These are phyloP conservation scores for Dipodomys ordii DNA, from an alignment of 2,113 vertebrate species.

Conservation along the genomic window DNA sequence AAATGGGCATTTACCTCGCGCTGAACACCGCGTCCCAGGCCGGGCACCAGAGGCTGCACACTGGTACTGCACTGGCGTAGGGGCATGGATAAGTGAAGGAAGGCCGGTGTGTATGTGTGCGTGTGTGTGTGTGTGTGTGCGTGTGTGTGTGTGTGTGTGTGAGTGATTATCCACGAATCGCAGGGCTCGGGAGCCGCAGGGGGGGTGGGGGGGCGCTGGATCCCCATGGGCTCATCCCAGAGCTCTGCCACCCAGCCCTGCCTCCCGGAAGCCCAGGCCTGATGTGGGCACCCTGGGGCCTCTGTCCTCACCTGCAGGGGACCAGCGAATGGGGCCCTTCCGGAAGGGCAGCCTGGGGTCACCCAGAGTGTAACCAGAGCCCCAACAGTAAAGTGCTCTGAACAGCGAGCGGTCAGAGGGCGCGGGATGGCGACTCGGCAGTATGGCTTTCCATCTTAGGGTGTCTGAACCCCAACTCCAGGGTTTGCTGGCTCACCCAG, in stretches of 20 bases:
- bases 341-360: conserved; percentile 57
- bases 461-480: not conserved
- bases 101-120: too few relatives aligned
- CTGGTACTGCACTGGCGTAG: conserved; percentile 44
- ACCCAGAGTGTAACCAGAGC: conserved; percentile 78
- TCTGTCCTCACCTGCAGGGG: too few relatives aligned
- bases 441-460: conserved; percentile 58
- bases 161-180: not conserved
- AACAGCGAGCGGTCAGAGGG: conserved; percentile 25
- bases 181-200: not conserved
- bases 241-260: not conserved
- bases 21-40: conserved; percentile 33
- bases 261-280: too few relatives aligned
- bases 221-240: not conserved
- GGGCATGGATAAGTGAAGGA: conserved; percentile 55
- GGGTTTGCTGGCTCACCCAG: not conserved
- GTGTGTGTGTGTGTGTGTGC: too few relatives aligned
- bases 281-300: too few relatives aligned
- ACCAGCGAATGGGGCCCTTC: conserved; percentile 49
- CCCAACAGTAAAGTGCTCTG: conserved; percentile 25
- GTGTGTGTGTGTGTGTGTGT: too few relatives aligned
- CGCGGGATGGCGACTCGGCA: conserved; percentile 83
- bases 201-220: not conserved
- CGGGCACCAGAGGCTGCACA: conserved; percentile 28
- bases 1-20: conserved; percentile 18